Percentiles rank a stretch among this genome's conserved stretches.
Evolutionary conservation across 64 coral and sea anemone species (phyloP).

Genomic region (Orbicella faveolata): DNA sequence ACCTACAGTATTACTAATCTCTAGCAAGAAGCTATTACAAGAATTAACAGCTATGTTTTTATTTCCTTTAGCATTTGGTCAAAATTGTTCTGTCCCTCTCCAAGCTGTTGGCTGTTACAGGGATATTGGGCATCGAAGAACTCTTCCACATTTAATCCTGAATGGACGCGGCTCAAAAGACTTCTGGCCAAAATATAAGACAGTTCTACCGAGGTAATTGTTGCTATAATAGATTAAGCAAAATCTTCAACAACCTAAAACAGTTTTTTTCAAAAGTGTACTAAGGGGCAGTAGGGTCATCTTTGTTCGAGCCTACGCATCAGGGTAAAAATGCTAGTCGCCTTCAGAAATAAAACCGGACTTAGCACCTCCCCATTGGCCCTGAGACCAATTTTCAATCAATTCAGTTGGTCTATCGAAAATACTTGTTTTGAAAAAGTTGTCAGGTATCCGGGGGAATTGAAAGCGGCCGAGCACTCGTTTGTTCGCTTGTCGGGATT

Average conservation of each 20-base stretch:
- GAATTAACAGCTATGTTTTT: background rate
- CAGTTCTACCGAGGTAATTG: constrained; percentile 10
- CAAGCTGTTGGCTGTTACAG: constrained; percentile 9
- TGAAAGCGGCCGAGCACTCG: no score
- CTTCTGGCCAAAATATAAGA: constrained; percentile 7
- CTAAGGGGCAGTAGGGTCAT: background rate
- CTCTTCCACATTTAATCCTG: background rate
- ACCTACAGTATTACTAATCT: no score
- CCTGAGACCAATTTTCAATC: no score
- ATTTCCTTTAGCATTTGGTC: constrained; percentile 4
- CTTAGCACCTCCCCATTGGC: no score
- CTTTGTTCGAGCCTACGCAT: background rate
- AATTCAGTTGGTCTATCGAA: no score
- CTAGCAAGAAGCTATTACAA: no score
- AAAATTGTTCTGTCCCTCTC: background rate
- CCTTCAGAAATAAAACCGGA: no score
- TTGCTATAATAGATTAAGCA: background rate
- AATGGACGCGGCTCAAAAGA: background rate
- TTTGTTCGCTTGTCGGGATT: no score
- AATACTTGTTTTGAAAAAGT: no score
- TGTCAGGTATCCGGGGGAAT: no score
- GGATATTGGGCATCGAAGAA: background rate
- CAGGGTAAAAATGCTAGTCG: no score
- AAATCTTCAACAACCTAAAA: background rate
- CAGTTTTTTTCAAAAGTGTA: background rate